Conservation (phyloP, 2,797 vertebrate species). For the Mormyrops attenuatus region DNA sequence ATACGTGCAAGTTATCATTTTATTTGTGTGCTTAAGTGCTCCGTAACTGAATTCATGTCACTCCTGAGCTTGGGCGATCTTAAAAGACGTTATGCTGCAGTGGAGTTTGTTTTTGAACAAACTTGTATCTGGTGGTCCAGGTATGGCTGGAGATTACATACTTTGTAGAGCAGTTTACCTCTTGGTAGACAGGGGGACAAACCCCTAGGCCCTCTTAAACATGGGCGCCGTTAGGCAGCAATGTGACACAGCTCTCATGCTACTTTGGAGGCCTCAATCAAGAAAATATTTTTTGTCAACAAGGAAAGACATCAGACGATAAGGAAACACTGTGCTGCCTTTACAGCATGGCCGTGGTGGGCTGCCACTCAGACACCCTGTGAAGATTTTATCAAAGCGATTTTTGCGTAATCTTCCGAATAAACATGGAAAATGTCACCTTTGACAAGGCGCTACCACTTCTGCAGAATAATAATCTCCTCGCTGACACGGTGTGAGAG, state of each 20-base stretch:
- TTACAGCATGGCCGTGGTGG: not conserved
- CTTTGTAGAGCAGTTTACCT: not conserved
- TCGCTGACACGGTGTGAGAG: not conserved
- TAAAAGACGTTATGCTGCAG: not conserved
- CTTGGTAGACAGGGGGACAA: not conserved
- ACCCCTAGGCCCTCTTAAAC: not conserved
- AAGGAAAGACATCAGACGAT: not conserved
- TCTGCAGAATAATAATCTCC: not conserved
- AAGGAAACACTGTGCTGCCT: not conserved
- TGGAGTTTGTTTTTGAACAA: not conserved
- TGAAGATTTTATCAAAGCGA: not conserved
- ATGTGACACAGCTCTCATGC: not conserved
- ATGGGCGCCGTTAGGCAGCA: not conserved
- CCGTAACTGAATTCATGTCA: not conserved
- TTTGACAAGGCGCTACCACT: not conserved
- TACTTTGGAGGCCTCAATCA: not conserved
- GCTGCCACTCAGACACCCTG: not conserved
- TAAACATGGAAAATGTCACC: slow-evolving; percentile 12
- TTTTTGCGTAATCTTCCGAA: not conserved
- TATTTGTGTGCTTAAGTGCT: not conserved
- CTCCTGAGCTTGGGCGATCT: not conserved
- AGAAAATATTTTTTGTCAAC: not conserved
- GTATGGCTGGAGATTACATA: not conserved
- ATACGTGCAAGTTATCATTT: not conserved
- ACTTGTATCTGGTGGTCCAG: not conserved